Evolutionary conservation across 1,140 invertebrate species (phyloP), one percentile per base, ranked within the genome.

Genomic region (Schlechtendalia chinensis): DNA sequence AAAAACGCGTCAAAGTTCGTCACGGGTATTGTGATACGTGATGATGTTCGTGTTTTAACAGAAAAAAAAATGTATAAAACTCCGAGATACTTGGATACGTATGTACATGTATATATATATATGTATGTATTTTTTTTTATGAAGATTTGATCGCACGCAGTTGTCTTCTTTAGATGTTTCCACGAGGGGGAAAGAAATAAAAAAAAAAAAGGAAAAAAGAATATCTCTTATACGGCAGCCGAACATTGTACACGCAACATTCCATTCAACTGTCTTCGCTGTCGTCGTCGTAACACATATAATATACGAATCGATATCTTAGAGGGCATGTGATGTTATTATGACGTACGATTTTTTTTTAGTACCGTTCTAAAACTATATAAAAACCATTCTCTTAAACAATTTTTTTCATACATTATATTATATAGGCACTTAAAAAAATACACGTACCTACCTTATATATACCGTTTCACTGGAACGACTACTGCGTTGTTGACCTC

Each of bases 241-340:
- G 67, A 47, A 47, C 6, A 47, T 39, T 1, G 8, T 39, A 27
- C 67, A 69, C 47, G 67, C 67, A 27, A 69, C 45, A 27, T 69
- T 50, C 39, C n/a, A 69, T 47, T 69, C 27, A 69, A 50, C 65
- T 39, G 67, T 19, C 67, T 29, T n/a, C 63, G 32, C n/a, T 19
- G n/a, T 39, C 32, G 39, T 22, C 65, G 65, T 67, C 22, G 67
- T 69, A 69, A 10, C 45, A 69, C 45, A 50, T 22, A 47, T 69
- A 69, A 22, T 50, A 69, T 17, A 47, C 39, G 67, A 69, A 69
- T 69, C 67, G 22, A 69, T 69, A 69, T 69, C 45, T 69, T 50
- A 47, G 67, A 69, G 45, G 67, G 67, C 67, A 50, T 39, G 39
- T 12, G 14, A 39, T 69, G 47, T 50, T 24, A 50, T 50, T 50